Evolutionary conservation across 2,113 vertebrate genomes (phyloP).

Genomic region (Dissostichus mawsoni): DNA sequence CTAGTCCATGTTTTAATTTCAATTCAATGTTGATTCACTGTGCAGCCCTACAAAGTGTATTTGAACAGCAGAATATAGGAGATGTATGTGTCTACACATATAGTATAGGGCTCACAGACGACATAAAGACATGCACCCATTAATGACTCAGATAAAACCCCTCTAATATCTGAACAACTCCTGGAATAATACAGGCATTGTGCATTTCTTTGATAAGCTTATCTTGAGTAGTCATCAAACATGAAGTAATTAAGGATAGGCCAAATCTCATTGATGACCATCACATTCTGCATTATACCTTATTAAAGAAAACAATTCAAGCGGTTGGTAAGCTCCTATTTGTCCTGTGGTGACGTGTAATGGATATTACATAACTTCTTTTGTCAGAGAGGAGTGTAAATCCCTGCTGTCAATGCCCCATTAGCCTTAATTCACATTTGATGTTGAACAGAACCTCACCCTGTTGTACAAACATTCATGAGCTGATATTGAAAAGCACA

Average conservation of each 20-base stretch:
- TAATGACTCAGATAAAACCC: too few species aligned
- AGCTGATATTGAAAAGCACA: constrained; percentile 4
- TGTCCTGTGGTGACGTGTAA: constrained; percentile 19
- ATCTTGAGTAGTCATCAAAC: not conserved
- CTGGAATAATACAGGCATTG: not conserved
- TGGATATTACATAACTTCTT: constrained; percentile 24
- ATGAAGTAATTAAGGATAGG: not conserved
- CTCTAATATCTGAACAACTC: too few species aligned
- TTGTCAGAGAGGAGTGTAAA: constrained; percentile 18
- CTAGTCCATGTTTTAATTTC: too few species aligned
- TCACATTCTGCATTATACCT: not conserved
- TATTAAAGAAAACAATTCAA: not conserved
- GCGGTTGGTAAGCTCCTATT: constrained; percentile 12
- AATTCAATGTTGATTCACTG: too few species aligned
- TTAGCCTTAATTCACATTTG: constrained; percentile 50
- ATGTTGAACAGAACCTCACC: constrained; percentile 36
- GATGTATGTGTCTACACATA: too few species aligned
- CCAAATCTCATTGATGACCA: not conserved
- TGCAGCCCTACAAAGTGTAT: too few species aligned
- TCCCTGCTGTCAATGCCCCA: constrained; percentile 19
- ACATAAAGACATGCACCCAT: too few species aligned
- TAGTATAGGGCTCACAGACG: too few species aligned
- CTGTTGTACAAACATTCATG: constrained; percentile 33
- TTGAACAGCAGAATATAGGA: too few species aligned
- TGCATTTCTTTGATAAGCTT: not conserved